phyloP scores from a whole-genome alignment of 2,888 invertebrate species.

The Lapara coniferarum region DNA sequence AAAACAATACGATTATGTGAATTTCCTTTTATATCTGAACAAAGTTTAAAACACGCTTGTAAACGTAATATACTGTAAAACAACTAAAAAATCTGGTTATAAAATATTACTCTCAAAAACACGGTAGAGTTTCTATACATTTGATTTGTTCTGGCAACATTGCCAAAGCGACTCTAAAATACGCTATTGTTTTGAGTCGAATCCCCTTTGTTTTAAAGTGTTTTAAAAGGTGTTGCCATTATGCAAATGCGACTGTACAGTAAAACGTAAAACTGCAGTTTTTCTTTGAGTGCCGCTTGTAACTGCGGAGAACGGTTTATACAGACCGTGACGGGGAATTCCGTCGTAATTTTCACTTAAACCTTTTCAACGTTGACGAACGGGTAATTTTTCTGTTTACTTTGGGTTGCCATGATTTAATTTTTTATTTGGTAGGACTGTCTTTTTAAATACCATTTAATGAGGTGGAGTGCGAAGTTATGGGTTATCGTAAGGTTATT shows the following conservation, averaged over 20 bases:
- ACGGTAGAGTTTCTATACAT: neutral
- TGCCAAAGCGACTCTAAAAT: conserved; percentile 9
- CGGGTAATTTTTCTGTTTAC: conserved; percentile 18
- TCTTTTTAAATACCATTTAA: neutral
- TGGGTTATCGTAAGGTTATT: too few relatives aligned
- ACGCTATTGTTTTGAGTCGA: conserved; percentile 26
- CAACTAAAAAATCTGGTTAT: too few relatives aligned
- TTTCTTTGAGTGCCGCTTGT: conserved; percentile 23
- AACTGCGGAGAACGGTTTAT: conserved; percentile 5
- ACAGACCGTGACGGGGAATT: conserved; percentile 5
- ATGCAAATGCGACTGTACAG: conserved; percentile 29
- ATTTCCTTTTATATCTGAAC: too few relatives aligned
- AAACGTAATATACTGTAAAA: too few relatives aligned
- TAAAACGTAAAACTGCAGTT: conserved; percentile 26
- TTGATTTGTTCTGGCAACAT: conserved; percentile 21
- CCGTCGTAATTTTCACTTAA: conserved; percentile 20
- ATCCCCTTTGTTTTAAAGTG: conserved; percentile 29
- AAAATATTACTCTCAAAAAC: neutral
- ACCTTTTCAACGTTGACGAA: conserved; percentile 16
- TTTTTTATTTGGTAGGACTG: neutral
- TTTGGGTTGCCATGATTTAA: conserved; percentile 6
- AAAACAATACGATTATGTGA: too few relatives aligned
- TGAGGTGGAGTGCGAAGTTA: too few relatives aligned
- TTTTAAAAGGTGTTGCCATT: conserved; percentile 32
- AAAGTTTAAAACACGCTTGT: too few relatives aligned